A percentile compares a stretch with the other conserved stretches of the same genome.
Evolutionary conservation across 1,140 invertebrate species (phyloP).

Genomic region (Habropoda laboriosa): DNA sequence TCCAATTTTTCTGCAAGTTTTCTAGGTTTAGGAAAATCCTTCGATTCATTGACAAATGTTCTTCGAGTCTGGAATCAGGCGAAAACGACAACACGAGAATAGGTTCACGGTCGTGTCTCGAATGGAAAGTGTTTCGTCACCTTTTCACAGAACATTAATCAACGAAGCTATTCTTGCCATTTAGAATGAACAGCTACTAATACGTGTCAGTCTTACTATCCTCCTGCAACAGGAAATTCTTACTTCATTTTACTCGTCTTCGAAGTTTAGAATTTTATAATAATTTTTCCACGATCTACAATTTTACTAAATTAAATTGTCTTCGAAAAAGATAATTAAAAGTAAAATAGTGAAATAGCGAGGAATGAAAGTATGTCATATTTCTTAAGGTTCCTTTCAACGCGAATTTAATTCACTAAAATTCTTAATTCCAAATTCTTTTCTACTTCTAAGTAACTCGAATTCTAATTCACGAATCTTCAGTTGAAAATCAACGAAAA

Average conservation of each 20-base stretch:
- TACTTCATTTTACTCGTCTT: not conserved
- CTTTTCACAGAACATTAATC: slow-evolving; percentile 20
- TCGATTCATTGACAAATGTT: not conserved
- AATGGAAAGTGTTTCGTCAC: slow-evolving; percentile 26
- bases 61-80: not conserved
- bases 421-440: too few species aligned
- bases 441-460: too few species aligned
- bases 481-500: too few species aligned
- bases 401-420: too few species aligned
- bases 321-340: too few species aligned
- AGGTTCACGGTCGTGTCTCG: not conserved
- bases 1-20: not conserved
- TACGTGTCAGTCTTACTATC: not conserved
- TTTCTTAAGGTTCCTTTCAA: too few species aligned
- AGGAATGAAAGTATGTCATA: too few species aligned
- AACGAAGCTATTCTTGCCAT: not conserved
- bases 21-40: not conserved
- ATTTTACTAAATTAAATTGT: too few species aligned
- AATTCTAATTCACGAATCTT: too few species aligned
- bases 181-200: not conserved
- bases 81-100: not conserved
- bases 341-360: too few species aligned
- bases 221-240: not conserved
- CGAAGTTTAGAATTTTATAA: too few species aligned
- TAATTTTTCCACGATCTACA: too few species aligned